A percentile compares a stretch with the other conserved stretches of the same genome.
These are phyloP conservation scores for Ophiothrix spiculata DNA, from an alignment of 35 echinoderm and acorn worm species.

Conservation along the genomic window DNA sequence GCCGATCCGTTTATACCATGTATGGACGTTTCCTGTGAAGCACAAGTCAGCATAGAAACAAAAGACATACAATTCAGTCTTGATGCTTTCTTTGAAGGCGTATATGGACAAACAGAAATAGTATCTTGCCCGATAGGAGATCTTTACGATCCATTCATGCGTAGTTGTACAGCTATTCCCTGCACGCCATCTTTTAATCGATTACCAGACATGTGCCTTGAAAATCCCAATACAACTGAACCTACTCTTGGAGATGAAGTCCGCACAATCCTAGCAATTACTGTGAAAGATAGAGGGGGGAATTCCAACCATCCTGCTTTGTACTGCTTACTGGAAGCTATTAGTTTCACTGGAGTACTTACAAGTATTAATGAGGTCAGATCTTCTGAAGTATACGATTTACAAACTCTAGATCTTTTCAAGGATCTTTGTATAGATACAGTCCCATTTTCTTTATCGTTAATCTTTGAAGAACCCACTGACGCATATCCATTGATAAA, in stretches of 20 bases:
- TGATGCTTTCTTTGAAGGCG: background rate
- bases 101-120: background rate
- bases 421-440: background rate
- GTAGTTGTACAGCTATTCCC: background rate
- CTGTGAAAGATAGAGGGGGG: too few relatives aligned
- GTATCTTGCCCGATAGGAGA: constrained; percentile 7
- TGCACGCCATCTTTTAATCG: background rate
- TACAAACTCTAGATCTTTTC: too few relatives aligned
- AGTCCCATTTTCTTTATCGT: background rate
- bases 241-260: too few relatives aligned
- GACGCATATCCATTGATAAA: background rate
- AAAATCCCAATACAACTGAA: too few relatives aligned
- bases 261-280: too few relatives aligned
- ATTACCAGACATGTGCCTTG: background rate
- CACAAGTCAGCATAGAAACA: background rate
- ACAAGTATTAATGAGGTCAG: too few relatives aligned
- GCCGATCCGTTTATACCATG: background rate
- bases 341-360: background rate
- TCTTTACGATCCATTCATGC: constrained; percentile 52
- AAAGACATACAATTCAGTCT: constrained; percentile 1
- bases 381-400: too few relatives aligned
- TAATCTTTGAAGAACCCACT: background rate
- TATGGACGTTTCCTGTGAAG: background rate
- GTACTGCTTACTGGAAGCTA: background rate
- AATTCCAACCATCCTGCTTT: background rate